Base-by-base conservation (phyloP, 2,888 invertebrate genomes). In the Labia minor region DNA sequence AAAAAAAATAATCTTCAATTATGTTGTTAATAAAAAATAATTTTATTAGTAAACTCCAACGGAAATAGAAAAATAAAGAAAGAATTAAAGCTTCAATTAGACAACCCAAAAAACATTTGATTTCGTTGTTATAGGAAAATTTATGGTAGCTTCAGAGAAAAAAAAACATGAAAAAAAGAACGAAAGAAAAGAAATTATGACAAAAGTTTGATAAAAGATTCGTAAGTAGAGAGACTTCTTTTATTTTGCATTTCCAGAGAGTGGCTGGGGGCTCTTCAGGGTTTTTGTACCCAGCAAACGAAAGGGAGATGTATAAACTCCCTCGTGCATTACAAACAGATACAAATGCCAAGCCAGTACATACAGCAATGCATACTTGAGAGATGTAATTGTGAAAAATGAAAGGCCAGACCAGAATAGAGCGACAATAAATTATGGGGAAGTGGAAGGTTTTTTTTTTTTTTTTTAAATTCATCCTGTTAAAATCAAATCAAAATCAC, bases 381-480 rank as follows among this genome's bases (percentile, higher is more conserved):
- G 49, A 49, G 49, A 49, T 49, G 49, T 49, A 49, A 49, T 49
- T 49, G 49, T 49, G 49, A 49, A 49, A 49, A 49, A 49, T 49
- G 49, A 49, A 49, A 49, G 49, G 49, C 49, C 49, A 49, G 16
- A 16, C 49, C n/a, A 14, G 49, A 14, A 49, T 14, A 49, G 6
- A 49, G 14, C 49, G 16, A 49, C 49, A 49, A 49, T 49, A 49
- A 49, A 49, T 49, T 49, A 14, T 16, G 49, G 49, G 33, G 49
- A 49, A 3, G 49, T 14, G 49, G 49, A 49, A 49, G 49, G 14
- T 49, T 49, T 49, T 49, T 49, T 26, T 49, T 49, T 49, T 49
- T 11, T 26, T 49, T 49, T 49, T 49, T 11, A 49, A 49, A 49
- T 49, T 49, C 49, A 16, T 49, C 49, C 49, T 11, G 49, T 49